phyloP scores from a whole-genome alignment of 2,888 invertebrate species.

The Eupithecia abbreviata region DNA sequence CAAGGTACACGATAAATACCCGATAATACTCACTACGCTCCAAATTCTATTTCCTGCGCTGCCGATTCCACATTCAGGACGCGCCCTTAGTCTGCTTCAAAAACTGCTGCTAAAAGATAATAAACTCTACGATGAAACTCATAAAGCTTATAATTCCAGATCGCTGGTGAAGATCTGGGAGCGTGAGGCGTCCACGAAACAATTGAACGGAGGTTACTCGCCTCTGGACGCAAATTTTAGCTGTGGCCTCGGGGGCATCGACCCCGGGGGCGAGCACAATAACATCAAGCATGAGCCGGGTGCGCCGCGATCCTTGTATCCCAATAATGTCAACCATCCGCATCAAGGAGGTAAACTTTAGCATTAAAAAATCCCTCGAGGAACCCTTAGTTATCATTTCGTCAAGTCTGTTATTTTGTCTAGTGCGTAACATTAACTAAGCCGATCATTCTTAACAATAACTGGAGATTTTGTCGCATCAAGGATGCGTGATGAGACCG shows the following conservation, averaged over 20 bases:
- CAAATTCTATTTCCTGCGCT: background rate
- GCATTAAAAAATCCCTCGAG: background rate
- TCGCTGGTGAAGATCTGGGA: conserved; percentile 94
- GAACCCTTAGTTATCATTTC: background rate
- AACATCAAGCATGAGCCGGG: conserved; percentile 75
- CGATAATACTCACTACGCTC: background rate
- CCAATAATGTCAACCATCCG: conserved; percentile 67
- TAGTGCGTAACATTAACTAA: background rate
- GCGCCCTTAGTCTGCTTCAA: background rate
- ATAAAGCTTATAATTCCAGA: conserved; percentile 48
- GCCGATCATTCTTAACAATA: too few species aligned
- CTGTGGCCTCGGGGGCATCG: conserved; percentile 87
- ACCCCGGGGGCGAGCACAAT: conserved; percentile 84
- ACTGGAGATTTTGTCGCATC: too few species aligned
- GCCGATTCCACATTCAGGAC: background rate
- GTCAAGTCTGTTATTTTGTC: background rate
- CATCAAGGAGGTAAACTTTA: conserved; percentile 69
- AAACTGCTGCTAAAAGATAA: background rate
- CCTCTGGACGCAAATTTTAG: conserved; percentile 85
- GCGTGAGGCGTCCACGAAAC: conserved; percentile 85
- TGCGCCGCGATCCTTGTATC: conserved; percentile 70
- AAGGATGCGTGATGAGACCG: too few species aligned
- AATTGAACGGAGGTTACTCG: conserved; percentile 82
- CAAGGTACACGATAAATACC: background rate
- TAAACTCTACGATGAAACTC: background rate